Conservation (phyloP, 1,140 invertebrate species). For the Micrasema minimum region DNA sequence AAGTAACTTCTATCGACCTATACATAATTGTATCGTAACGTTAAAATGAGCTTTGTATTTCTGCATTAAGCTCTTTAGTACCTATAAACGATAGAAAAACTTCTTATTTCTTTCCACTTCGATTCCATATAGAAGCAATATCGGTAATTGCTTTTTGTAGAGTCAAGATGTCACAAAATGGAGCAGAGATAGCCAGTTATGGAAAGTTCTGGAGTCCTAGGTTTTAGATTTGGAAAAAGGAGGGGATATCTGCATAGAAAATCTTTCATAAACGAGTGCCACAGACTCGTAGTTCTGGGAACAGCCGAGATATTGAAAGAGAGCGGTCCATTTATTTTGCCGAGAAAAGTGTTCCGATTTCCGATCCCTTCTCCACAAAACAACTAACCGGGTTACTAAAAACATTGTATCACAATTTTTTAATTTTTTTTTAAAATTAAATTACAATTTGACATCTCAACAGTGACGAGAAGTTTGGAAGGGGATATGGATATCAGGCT, state of each 20-base stretch:
- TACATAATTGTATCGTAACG: too few species aligned
- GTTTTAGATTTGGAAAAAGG: background rate
- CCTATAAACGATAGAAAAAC: too few species aligned
- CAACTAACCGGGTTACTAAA: slow-evolving; percentile 1
- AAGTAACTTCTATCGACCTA: too few species aligned
- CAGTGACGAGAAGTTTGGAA: too few species aligned
- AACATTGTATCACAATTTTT: background rate
- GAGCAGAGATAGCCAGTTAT: background rate
- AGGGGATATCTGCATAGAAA: slow-evolving; percentile 35
- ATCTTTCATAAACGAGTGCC: slow-evolving; percentile 42
- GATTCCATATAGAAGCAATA: too few species aligned
- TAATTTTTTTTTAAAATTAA: background rate
- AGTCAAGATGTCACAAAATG: slow-evolving; percentile 1
- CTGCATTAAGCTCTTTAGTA: too few species aligned
- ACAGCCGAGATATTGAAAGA: slow-evolving; percentile 50
- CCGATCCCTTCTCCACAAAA: slow-evolving; percentile 29
- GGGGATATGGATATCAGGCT: too few species aligned
- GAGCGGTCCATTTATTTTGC: slow-evolving; percentile 50
- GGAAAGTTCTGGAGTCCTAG: background rate
- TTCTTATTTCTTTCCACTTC: too few species aligned
- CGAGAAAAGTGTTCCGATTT: slow-evolving; percentile 50
- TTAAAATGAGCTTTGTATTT: too few species aligned
- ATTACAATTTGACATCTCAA: too few species aligned
- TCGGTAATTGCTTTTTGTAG: too few species aligned
- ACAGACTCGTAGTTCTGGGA: slow-evolving; percentile 17